Percentiles rank a stretch among this genome's conserved stretches.
phyloP scores from a whole-genome alignment of 2,113 vertebrate species.

The Chiloscyllium plagiosum region DNA sequence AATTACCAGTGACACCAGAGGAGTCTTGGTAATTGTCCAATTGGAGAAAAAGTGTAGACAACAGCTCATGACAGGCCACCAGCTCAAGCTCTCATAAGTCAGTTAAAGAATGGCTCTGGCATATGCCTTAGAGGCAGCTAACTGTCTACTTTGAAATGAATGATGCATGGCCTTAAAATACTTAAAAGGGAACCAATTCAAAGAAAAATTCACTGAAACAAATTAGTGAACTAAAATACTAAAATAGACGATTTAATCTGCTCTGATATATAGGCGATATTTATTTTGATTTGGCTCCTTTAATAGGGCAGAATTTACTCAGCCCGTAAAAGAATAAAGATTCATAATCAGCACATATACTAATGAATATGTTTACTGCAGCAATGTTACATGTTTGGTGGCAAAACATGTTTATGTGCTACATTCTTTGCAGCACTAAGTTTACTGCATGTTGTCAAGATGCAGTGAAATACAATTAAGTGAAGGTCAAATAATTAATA shows the following conservation, averaged over 20 bases:
- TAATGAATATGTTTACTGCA: neutral
- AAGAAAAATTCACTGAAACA: neutral
- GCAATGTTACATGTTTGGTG: neutral
- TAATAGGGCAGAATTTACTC: neutral
- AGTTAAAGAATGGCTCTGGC: neutral
- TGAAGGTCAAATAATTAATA: neutral
- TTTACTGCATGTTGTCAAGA: neutral
- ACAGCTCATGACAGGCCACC: neutral
- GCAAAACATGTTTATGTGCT: neutral
- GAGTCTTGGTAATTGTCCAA: neutral
- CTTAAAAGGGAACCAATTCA: neutral
- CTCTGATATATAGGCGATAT: neutral
- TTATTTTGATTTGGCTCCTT: neutral
- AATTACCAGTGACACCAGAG: neutral
- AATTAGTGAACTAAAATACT: neutral
- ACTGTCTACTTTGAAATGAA: neutral
- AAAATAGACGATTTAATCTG: slow-evolving; percentile 1
- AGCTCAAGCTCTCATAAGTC: neutral
- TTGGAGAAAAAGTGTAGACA: neutral
- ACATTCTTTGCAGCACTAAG: neutral
- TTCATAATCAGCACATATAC: neutral
- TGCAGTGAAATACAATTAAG: neutral
- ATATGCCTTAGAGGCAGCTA: neutral
- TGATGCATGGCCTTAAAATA: neutral
- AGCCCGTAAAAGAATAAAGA: neutral